Evolutionary conservation across 2,797 vertebrate species (phyloP).

Genomic region (Champsocephalus gunnari): DNA sequence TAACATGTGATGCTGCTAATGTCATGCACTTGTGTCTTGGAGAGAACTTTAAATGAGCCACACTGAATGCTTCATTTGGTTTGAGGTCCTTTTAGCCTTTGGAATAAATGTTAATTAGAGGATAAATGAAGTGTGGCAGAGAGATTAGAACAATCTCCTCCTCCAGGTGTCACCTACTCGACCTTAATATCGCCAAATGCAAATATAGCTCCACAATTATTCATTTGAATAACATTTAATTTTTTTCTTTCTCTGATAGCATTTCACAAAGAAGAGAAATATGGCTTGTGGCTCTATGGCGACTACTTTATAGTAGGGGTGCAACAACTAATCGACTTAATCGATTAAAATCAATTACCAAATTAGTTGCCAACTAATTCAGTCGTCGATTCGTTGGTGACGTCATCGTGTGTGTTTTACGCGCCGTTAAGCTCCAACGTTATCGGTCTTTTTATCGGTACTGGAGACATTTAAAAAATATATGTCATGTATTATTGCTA

Average conservation of each 20-base stretch:
- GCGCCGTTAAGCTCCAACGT: no score
- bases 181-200: constrained; percentile 26
- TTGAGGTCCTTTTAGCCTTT: constrained; percentile 50
- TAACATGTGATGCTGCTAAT: constrained; percentile 14
- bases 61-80: constrained; percentile 47
- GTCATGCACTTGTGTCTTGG: constrained; percentile 9
- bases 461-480: no score
- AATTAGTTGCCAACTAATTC: no score
- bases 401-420: no score
- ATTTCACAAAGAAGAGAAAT: not conserved
- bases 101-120: constrained; percentile 62
- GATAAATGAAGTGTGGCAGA: constrained; percentile 58
- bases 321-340: no score
- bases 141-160: constrained; percentile 50
- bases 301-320: no score
- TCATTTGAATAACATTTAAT: not conserved
- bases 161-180: constrained; percentile 44
- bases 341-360: no score
- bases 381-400: no score
- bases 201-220: not conserved
- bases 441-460: no score
- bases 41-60: constrained; percentile 40
- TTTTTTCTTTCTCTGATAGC: not conserved
- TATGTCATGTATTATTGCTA: no score
- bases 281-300: no score